These are phyloP conservation scores for Spilosoma lubricipeda DNA, from an alignment of 2,888 invertebrate genomes.

Conservation along the genomic window DNA sequence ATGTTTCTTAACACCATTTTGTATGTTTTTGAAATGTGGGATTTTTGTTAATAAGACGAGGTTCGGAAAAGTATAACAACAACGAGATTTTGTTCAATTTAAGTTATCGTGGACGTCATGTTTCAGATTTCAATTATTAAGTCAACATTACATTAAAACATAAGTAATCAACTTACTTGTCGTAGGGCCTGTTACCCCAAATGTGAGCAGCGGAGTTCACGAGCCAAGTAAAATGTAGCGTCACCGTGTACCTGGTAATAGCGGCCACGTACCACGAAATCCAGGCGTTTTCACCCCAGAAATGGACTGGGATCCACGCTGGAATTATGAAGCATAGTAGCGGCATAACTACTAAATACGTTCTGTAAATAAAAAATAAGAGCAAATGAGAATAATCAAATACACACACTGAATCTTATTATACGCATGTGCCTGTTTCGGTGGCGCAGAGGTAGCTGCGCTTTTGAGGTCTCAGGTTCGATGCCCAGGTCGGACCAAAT, in stretches of 20 bases:
- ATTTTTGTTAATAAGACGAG: slow-evolving; percentile 15
- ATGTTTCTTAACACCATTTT: background rate
- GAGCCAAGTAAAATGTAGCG: slow-evolving; percentile 95
- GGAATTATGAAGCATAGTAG: slow-evolving; percentile 93
- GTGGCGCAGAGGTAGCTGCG: too few species aligned
- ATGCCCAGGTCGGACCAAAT: too few species aligned
- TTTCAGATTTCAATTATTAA: background rate
- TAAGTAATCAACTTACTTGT: slow-evolving; percentile 86
- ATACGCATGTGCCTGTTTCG: too few species aligned
- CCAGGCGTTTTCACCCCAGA: slow-evolving; percentile 91
- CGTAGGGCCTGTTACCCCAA: slow-evolving; percentile 96
- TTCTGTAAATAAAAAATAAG: slow-evolving; percentile 79
- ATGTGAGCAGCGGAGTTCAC: slow-evolving; percentile 98
- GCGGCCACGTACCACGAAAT: slow-evolving; percentile 92
- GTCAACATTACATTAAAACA: background rate
- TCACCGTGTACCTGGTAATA: slow-evolving; percentile 91
- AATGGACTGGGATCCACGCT: slow-evolving; percentile 90
- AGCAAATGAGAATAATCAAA: background rate
- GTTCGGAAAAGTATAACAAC: slow-evolving; percentile 25
- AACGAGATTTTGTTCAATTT: slow-evolving; percentile 25
- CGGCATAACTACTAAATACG: slow-evolving; percentile 92
- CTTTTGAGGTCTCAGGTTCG: too few species aligned
- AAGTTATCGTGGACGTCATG: background rate
- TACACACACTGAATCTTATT: background rate
- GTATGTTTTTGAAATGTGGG: background rate